Conservation (phyloP, 2,113 vertebrate genomes). For the Spea bombifrons region DNA sequence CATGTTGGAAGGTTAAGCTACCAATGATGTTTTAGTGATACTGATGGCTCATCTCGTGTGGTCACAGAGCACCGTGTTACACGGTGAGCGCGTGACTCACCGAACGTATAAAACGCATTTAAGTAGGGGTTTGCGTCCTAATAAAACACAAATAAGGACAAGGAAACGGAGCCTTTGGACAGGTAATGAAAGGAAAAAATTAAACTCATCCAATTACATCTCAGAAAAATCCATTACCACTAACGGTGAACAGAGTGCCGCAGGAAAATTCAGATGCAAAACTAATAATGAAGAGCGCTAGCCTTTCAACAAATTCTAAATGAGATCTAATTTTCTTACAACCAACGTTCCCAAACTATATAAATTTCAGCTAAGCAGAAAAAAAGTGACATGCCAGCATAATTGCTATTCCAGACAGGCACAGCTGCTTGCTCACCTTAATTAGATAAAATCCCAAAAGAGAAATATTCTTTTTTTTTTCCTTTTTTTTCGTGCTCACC, state of each 20-base stretch:
- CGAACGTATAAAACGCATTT: too few species aligned
- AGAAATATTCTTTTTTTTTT: conserved; percentile 68
- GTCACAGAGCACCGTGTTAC: too few species aligned
- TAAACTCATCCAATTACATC: conserved; percentile 85
- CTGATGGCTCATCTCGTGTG: too few species aligned
- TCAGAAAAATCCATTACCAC: conserved; percentile 82
- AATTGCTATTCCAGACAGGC: conserved; percentile 83
- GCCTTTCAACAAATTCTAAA: conserved; percentile 84
- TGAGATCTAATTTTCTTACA: conserved; percentile 83
- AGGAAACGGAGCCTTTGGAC: conserved; percentile 75
- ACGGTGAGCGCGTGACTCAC: too few species aligned
- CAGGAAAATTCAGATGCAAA: conserved; percentile 85
- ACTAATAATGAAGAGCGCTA: conserved; percentile 81
- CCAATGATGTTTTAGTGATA: too few species aligned
- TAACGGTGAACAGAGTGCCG: conserved; percentile 77
- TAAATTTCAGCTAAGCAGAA: conserved; percentile 85
- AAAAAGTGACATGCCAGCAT: conserved; percentile 80
- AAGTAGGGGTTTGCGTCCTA: conserved; percentile 46
- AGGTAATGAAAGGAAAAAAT: conserved; percentile 83
- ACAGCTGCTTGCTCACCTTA: conserved; percentile 80
- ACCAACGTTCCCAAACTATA: conserved; percentile 81
- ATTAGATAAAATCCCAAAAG: conserved; percentile 82
- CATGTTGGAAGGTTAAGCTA: too few species aligned
- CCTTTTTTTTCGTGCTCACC: conserved; percentile 67
- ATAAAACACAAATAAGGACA: conserved; percentile 82